Conservation (phyloP, 2,113 vertebrate genomes). For the Chloebia gouldiae region DNA sequence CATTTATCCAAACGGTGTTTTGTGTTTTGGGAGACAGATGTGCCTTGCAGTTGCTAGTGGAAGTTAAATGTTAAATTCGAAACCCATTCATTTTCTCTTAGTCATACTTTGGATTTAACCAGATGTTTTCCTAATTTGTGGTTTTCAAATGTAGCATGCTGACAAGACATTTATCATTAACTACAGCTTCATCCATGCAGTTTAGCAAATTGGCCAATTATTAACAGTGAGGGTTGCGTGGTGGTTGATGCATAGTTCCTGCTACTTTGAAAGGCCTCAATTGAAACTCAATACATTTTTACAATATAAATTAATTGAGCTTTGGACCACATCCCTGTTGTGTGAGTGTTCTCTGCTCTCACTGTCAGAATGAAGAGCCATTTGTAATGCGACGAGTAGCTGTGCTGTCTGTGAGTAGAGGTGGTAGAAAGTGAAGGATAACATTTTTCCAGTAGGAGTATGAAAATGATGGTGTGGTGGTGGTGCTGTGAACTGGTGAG, state of each 20-base stretch:
- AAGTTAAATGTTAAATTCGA: constrained; percentile 56
- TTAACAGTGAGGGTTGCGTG: constrained; percentile 12
- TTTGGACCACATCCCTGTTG: constrained; percentile 14
- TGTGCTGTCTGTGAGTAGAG: neutral
- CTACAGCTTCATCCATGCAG: constrained; percentile 51
- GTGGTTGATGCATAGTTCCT: constrained; percentile 36
- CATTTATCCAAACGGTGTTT: neutral
- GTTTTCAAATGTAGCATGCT: constrained; percentile 61
- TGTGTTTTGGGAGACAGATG: constrained; percentile 52
- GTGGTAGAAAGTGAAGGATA: neutral
- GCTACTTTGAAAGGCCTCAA: constrained; percentile 48
- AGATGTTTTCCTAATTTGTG: constrained; percentile 64
- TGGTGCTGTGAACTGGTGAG: neutral
- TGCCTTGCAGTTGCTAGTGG: constrained; percentile 52
- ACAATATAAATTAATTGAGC: constrained; percentile 42
- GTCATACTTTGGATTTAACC: constrained; percentile 62
- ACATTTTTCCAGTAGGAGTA: neutral
- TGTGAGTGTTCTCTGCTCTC: neutral
- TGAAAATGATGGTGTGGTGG: neutral
- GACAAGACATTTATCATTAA: constrained; percentile 61
- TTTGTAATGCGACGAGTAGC: neutral
- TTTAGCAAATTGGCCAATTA: constrained; percentile 58
- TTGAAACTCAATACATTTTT: constrained; percentile 46
- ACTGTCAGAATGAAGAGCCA: neutral
- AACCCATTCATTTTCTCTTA: constrained; percentile 71